These are phyloP conservation scores for Betta splendens DNA, from an alignment of 2,797 vertebrate genomes.

Conservation along the genomic window DNA sequence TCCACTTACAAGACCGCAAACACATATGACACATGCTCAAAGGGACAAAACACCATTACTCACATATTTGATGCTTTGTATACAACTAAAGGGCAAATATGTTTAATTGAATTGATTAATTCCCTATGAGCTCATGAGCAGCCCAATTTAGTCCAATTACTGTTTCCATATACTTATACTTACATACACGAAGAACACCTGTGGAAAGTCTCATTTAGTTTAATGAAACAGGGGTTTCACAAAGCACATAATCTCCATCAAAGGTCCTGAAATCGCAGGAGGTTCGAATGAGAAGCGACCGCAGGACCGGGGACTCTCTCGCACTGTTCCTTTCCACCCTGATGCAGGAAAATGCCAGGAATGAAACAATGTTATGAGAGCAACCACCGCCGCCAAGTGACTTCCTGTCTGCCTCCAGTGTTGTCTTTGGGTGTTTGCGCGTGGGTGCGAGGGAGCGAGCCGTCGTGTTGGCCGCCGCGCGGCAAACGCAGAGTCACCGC, in stretches of 20 bases:
- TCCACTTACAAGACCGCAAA: slow-evolving; percentile 6
- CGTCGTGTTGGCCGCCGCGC: slow-evolving; percentile 26
- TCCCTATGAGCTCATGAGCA: too few species aligned
- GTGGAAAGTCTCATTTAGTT: too few species aligned
- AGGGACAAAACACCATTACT: too few species aligned
- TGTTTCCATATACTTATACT: too few species aligned
- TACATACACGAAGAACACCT: too few species aligned
- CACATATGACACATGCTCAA: not conserved
- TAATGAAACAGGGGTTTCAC: too few species aligned
- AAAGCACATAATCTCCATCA: slow-evolving; percentile 38
- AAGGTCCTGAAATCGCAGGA: slow-evolving; percentile 54
- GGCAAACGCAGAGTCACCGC: slow-evolving; percentile 51
- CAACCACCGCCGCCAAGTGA: slow-evolving; percentile 52
- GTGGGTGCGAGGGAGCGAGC: slow-evolving; percentile 6
- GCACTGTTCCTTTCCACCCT: slow-evolving; percentile 57
- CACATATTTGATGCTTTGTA: too few species aligned
- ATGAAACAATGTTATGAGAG: slow-evolving; percentile 75
- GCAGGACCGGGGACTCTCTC: slow-evolving; percentile 32
- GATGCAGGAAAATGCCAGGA: slow-evolving; percentile 74
- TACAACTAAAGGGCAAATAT: too few species aligned
- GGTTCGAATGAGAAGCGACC: slow-evolving; percentile 60
- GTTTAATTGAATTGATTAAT: too few species aligned
- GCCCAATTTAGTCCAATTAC: too few species aligned
- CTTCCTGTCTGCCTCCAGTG: slow-evolving; percentile 31
- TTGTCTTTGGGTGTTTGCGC: slow-evolving; percentile 26